A percentile compares a stretch with the other conserved stretches of the same genome.
These are phyloP conservation scores for Luehdorfia chinensis DNA, from an alignment of 1,140 invertebrate genomes.

Conservation along the genomic window DNA sequence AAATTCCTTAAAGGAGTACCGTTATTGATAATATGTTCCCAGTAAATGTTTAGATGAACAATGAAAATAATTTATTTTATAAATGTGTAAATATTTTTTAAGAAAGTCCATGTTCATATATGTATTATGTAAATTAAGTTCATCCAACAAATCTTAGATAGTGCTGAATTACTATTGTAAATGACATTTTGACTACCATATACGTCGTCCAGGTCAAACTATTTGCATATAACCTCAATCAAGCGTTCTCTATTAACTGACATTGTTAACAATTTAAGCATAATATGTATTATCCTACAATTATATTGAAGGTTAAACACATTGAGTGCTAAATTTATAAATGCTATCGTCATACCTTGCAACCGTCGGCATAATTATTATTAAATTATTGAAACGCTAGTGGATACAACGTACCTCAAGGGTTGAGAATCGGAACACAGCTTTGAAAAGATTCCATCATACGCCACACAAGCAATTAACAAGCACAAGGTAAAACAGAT, in stretches of 20 bases:
- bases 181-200: constrained; percentile 12
- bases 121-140: too few species aligned
- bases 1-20: too few species aligned
- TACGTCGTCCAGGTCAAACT: constrained; percentile 12
- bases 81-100: neutral
- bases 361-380: too few species aligned
- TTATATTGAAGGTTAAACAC: constrained; percentile 16
- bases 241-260: constrained; percentile 6
- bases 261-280: constrained; percentile 17
- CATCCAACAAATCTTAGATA: constrained; percentile 4
- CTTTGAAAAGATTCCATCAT: constrained; percentile 7
- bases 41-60: too few species aligned
- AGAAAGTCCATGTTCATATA: too few species aligned
- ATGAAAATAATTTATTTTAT: neutral
- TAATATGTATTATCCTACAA: constrained; percentile 12
- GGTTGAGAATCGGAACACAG: neutral
- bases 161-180: constrained; percentile 11
- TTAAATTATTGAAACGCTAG: too few species aligned
- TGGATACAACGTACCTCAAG: constrained; percentile 7
- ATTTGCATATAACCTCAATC: constrained; percentile 14
- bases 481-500: constrained; percentile 13
- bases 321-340: constrained; percentile 7
- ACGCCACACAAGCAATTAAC: constrained; percentile 11
- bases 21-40: too few species aligned
- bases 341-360: too few species aligned